Base-by-base conservation (phyloP, 2,113 vertebrate genomes). In the Lepidothrix coronata region DNA sequence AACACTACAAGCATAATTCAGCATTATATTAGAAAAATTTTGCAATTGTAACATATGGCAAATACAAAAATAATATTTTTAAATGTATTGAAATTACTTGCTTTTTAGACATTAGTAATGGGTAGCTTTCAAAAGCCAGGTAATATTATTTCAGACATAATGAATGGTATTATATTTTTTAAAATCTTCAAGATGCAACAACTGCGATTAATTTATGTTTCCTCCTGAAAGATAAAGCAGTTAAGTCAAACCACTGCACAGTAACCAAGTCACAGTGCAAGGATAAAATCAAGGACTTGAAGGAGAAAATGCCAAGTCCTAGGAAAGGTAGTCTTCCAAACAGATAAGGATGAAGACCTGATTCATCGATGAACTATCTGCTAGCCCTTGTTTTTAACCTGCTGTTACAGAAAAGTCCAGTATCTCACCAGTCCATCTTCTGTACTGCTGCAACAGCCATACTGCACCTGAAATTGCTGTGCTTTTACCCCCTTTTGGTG, bases 371-470 rank as follows among this genome's bases (percentile, higher is more conserved):
- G 9, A 70, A 52, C 8, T 84, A 11, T 14, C 14, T 48, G 22
- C 30, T 23, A n/a, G 33, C 27, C 22, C 6, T 48, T 67, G 28
- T 37, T 81, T 89, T 66, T 62, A 76, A 79, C 23, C 15, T 41
- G 4, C 25, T 2, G 0, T 24, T 35, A 48, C 0, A 2, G 43
- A 59, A 14, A 80, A 61, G 66, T 83, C 18, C 25, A 27, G 11
- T 21, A 30, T 54, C 27, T 43, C 8, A 7, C 9, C 65, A 43
- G 14, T 13, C 44, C 8, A 39, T 68, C 68, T 62, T 54, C 31
- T n/a, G 11, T 82, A 44, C 12, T 3, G 2, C 28, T 23, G 9
- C 48, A 49, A 19, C 54, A 81, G 72, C 48, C 41, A 10, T 37
- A 13, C 18, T 37, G 33, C 55, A 31, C 19, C 55, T 58, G 55